Percentiles rank a stretch among this genome's conserved stretches.
phyloP scores from a whole-genome alignment of 2,797 vertebrate species.

The Momotus momota region DNA sequence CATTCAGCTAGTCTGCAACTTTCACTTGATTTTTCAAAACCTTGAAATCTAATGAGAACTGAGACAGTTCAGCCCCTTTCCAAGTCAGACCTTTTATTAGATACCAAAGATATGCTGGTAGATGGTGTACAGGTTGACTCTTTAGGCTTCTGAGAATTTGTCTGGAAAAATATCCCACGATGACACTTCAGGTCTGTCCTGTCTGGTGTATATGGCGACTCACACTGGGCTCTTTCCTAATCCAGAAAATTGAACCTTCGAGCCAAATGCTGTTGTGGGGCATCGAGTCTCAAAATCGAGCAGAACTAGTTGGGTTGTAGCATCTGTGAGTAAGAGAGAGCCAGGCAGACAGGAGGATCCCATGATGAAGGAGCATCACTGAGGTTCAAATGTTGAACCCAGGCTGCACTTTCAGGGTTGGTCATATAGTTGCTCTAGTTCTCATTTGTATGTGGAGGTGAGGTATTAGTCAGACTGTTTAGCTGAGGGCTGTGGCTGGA shows the following conservation, averaged over 20 bases:
- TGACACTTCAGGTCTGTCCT: background rate
- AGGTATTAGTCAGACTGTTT: background rate
- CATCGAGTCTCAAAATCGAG: background rate
- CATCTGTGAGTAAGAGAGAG: background rate
- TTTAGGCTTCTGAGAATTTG: background rate
- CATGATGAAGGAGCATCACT: background rate
- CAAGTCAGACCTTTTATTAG: background rate
- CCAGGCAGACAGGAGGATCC: background rate
- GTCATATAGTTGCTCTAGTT: background rate
- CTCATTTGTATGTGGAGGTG: background rate
- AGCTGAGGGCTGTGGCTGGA: background rate
- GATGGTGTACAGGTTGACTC: background rate
- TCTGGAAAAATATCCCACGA: background rate
- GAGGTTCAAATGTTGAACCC: background rate
- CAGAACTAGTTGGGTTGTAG: background rate
- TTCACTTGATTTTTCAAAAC: background rate
- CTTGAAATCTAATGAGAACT: background rate
- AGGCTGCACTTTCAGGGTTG: background rate
- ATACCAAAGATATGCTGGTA: background rate
- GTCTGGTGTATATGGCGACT: background rate
- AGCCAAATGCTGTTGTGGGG: background rate
- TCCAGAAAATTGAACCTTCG: background rate
- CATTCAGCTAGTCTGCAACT: background rate
- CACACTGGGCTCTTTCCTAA: background rate
- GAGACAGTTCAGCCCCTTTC: background rate